Conservation (phyloP, 2,888 invertebrate genomes). For the Unio pictorum region DNA sequence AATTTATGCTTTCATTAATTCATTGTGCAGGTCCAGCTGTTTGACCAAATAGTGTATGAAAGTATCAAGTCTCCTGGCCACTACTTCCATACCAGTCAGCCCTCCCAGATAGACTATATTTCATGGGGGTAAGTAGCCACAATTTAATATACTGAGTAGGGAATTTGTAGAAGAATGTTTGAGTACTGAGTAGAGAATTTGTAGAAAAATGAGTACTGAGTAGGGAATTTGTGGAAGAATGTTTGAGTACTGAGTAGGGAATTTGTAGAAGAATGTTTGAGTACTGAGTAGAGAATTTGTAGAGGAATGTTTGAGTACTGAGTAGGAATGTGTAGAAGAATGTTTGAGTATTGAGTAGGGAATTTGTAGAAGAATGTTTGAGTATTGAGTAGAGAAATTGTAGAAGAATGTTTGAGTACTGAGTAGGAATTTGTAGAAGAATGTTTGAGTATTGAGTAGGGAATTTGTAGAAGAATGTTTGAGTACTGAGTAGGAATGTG, state of each 20-base stretch:
- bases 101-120: slow-evolving; percentile 68
- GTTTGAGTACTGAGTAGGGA: no score
- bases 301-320: background rate
- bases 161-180: no score
- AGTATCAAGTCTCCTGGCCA: slow-evolving; percentile 71
- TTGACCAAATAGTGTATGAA: slow-evolving; percentile 71
- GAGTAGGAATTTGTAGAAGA: no score
- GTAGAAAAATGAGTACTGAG: no score
- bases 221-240: no score
- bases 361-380: no score
- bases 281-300: background rate
- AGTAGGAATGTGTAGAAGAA: no score
- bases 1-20: background rate
- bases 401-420: background rate
- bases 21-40: slow-evolving; percentile 66
- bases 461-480: no score
- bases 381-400: background rate
- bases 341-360: background rate
- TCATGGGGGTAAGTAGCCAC: slow-evolving; percentile 52
- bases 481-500: background rate
- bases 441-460: background rate
- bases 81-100: slow-evolving; percentile 69
- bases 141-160: background rate
- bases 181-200: no score
- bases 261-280: no score